phyloP scores from a whole-genome alignment of 2,888 invertebrate genomes.

The Danaus chrysippus region DNA sequence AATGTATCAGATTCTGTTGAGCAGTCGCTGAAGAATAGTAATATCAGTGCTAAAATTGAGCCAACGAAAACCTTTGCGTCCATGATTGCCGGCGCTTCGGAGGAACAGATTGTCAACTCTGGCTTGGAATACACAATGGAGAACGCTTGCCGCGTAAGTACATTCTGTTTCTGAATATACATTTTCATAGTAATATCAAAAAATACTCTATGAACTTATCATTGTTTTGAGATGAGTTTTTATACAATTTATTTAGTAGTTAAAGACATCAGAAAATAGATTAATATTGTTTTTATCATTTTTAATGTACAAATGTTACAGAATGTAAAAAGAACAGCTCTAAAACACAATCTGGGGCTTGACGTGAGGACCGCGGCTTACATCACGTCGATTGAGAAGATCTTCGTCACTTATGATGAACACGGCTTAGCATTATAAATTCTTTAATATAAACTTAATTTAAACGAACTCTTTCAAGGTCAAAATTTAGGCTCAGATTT shows the following conservation, averaged over 20 bases:
- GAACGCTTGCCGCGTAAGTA: conserved; percentile 79
- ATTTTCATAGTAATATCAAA: background rate
- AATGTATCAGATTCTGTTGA: conserved; percentile 75
- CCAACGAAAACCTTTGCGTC: conserved; percentile 84
- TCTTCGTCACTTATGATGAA: conserved; percentile 96
- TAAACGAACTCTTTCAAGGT: no score
- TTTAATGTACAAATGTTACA: conserved; percentile 37
- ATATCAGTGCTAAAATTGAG: conserved; percentile 68
- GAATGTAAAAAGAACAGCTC: conserved; percentile 83
- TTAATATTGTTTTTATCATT: background rate
- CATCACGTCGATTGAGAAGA: conserved; percentile 96
- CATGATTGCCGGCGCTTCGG: conserved; percentile 87
- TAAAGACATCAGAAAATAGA: background rate
- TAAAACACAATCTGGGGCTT: conserved; percentile 84
- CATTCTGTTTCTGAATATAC: background rate
- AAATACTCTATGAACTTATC: background rate
- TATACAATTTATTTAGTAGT: no score
- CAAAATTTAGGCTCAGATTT: no score
- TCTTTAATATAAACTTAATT: background rate
- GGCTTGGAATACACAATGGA: conserved; percentile 92
- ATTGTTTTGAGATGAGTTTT: no score
- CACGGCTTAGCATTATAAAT: conserved; percentile 80
- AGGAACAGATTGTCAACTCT: conserved; percentile 91
- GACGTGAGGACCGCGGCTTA: conserved; percentile 97
- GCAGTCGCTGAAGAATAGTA: conserved; percentile 72